Percentiles rank a stretch among this genome's conserved stretches.
phyloP scores from a whole-genome alignment of 1,140 invertebrate species.

The Arion vulgaris region DNA sequence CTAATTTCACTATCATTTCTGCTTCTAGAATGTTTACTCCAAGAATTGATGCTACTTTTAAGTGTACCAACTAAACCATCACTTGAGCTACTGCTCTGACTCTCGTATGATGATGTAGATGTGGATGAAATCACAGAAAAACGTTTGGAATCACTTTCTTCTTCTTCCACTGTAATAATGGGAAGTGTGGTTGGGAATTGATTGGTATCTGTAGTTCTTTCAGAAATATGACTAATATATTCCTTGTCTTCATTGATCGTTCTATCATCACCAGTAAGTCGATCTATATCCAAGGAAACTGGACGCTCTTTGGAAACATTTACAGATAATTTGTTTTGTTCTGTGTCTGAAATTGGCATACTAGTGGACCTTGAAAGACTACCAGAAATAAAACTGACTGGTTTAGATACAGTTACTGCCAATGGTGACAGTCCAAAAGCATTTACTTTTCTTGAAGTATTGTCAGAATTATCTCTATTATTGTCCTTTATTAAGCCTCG shows the following conservation, averaged over 20 bases:
- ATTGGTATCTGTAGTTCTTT: slow-evolving; percentile 36
- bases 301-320: slow-evolving; percentile 5
- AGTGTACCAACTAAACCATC: slow-evolving; percentile 52
- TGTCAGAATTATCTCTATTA: not conserved
- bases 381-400: not conserved
- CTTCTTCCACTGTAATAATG: slow-evolving; percentile 30
- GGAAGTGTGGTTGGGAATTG: slow-evolving; percentile 51
- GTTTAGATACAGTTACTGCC: slow-evolving; percentile 3
- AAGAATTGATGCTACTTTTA: slow-evolving; percentile 52
- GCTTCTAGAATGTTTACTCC: slow-evolving; percentile 43
- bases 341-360: not conserved
- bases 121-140: slow-evolving; percentile 56
- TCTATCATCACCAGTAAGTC: slow-evolving; percentile 43
- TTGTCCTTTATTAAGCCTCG: not conserved
- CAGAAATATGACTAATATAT: slow-evolving; percentile 53
- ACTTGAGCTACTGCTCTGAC: slow-evolving; percentile 47
- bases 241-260: slow-evolving; percentile 61
- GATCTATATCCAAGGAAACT: slow-evolving; percentile 34
- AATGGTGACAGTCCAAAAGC: slow-evolving; percentile 20
- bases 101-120: slow-evolving; percentile 59
- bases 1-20: slow-evolving; percentile 32
- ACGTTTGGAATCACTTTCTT: slow-evolving; percentile 37
- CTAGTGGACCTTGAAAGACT: slow-evolving; percentile 17
- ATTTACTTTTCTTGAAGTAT: not conserved
- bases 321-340: not conserved